A percentile compares a stretch with the other conserved stretches of the same genome.
These are phyloP conservation scores for Dendrolimus pini DNA, from an alignment of 2,888 invertebrate species.

Conservation along the genomic window DNA sequence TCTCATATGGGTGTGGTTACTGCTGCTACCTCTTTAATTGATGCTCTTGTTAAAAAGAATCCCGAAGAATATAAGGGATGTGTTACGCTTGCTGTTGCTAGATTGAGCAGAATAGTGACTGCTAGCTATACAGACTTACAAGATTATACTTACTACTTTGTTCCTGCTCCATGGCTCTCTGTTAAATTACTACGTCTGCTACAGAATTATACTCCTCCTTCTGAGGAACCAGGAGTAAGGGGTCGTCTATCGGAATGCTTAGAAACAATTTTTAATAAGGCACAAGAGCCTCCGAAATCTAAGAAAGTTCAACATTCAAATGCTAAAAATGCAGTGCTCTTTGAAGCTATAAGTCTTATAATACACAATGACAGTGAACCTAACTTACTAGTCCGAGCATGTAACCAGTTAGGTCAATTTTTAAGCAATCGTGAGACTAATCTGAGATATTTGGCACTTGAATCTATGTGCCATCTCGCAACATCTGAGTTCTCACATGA, in stretches of 20 bases:
- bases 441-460: constrained; percentile 96
- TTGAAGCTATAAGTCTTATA: constrained; percentile 99
- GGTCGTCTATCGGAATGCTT: constrained; percentile 98
- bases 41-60: constrained; percentile 98
- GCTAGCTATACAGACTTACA: constrained; percentile 99
- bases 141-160: constrained; percentile 99
- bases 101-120: constrained; percentile 98
- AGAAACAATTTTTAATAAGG: constrained; percentile 98
- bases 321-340: constrained; percentile 99
- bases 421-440: constrained; percentile 98
- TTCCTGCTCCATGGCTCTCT: constrained; percentile 99
- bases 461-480: constrained; percentile 99
- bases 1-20: constrained; percentile 99
- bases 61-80: constrained; percentile 99
- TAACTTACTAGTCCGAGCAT: constrained; percentile 96
- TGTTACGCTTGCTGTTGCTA: constrained; percentile 97
- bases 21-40: constrained; percentile 97
- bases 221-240: constrained; percentile 95
- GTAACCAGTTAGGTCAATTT: constrained; percentile 99
- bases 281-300: constrained; percentile 99
- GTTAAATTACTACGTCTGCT: constrained; percentile 96
- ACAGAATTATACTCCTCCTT: constrained; percentile 99
- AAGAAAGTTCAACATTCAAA: constrained; percentile 99
- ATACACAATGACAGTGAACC: constrained; percentile 99
- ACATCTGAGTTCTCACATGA: constrained; percentile 99